Conservation (phyloP, 2,888 invertebrate genomes). For the Drosophila lutescens region DNA sequence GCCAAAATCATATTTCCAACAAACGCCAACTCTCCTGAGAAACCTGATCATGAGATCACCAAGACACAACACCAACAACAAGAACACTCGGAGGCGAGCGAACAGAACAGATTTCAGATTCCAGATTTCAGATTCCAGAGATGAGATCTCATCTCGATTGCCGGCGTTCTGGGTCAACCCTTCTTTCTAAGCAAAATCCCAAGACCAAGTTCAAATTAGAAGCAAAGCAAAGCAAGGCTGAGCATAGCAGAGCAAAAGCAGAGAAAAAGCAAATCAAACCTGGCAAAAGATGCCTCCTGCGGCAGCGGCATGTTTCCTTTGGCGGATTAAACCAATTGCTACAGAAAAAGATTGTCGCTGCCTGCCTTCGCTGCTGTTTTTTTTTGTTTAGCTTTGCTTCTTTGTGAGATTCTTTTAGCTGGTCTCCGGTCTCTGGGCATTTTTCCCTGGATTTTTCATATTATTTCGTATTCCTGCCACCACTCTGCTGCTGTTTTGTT, state of each 20-base stretch:
- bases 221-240: background rate
- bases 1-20: constrained; percentile 50
- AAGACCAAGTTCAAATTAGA: constrained; percentile 7
- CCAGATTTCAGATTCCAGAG: constrained; percentile 14
- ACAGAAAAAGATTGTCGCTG: constrained; percentile 63
- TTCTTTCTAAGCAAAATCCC: constrained; percentile 55
- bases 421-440: constrained; percentile 2
- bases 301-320: constrained; percentile 74
- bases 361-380: background rate
- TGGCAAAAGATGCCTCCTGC: constrained; percentile 29
- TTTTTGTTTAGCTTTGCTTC: no score
- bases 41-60: constrained; percentile 61
- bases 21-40: constrained; percentile 52
- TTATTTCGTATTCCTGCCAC: constrained; percentile 1
- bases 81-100: no score
- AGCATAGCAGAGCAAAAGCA: constrained; percentile 9
- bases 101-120: constrained; percentile 1
- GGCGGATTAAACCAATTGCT: constrained; percentile 65
- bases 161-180: constrained; percentile 38
- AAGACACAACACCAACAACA: constrained; percentile 14
- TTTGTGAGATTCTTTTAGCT: constrained; percentile 25
- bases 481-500: constrained; percentile 35
- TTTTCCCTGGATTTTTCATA: background rate
- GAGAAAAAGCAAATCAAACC: constrained; percentile 2
- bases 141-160: constrained; percentile 27